Evolutionary conservation across 2,113 vertebrate species (phyloP).

Genomic region (Indicator indicator): DNA sequence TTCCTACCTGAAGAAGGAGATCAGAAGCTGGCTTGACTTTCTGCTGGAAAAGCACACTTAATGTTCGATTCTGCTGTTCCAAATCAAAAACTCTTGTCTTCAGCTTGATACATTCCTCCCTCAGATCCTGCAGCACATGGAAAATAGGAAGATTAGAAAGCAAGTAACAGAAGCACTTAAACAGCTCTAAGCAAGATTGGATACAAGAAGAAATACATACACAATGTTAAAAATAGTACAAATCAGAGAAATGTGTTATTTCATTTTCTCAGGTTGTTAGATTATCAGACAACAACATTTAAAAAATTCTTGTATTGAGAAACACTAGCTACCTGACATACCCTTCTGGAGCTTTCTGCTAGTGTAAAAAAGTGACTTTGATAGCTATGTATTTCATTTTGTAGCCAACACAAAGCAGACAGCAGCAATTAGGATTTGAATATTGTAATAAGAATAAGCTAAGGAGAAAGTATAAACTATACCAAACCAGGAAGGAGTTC

Average conservation of each 20-base stretch:
- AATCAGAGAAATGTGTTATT: not conserved
- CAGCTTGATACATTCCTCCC: slow-evolving; percentile 91
- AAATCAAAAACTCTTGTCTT: slow-evolving; percentile 92
- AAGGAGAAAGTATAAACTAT: not conserved
- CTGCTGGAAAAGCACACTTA: slow-evolving; percentile 90
- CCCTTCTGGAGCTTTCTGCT: not conserved
- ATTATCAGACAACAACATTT: not conserved
- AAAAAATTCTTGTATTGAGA: slow-evolving; percentile 21
- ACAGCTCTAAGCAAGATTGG: not conserved
- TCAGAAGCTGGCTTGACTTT: slow-evolving; percentile 87
- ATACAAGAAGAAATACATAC: slow-evolving; percentile 7
- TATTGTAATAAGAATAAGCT: not conserved
- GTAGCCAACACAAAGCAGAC: slow-evolving; percentile 29
- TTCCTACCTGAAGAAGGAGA: slow-evolving; percentile 88
- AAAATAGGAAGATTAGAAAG: slow-evolving; percentile 11
- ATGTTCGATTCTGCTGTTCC: slow-evolving; percentile 89
- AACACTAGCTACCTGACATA: not conserved
- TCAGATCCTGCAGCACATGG: slow-evolving; percentile 81
- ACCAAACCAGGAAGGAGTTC: not conserved
- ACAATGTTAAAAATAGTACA: not conserved
- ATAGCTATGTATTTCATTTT: not conserved
- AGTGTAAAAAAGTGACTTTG: not conserved
- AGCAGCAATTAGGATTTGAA: slow-evolving; percentile 26
- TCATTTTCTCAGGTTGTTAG: not conserved
- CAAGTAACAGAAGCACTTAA: not conserved